Evolutionary conservation across 2,888 invertebrate species (phyloP), one percentile per base, ranked within the genome.

Genomic region (Cremastobaeus sp.): DNA sequence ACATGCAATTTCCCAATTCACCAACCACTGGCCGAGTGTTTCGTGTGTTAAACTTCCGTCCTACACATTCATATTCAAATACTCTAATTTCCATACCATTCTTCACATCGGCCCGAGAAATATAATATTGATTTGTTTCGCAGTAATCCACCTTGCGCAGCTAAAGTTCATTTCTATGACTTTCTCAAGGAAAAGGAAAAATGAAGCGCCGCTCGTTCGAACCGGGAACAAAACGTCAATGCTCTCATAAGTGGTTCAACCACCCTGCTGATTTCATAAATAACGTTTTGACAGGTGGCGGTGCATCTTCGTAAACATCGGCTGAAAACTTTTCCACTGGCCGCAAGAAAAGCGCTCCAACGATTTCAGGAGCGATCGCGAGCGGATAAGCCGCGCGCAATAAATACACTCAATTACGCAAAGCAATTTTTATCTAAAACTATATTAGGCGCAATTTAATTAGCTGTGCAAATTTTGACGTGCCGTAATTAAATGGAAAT

Each of bases 251-350:
- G 39, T 41, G 43, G 64, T 65, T 65, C 65, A 54, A 37, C 45
- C 34, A 47, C 55, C 55, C 47, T 39, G 48, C 3, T 17, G 41
- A 66, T 66, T 66, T 66, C 50, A 57, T 66, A 50, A 66, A 66
- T 37, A 55, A 66, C 41, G 34, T 66, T 66, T 57, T 66, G 57
- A 57, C 66, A 66, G 39, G 57, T 57, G 66, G 32, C 48, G 50
- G 47, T 34, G 57, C 55, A 57, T 66, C 57, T 66, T 50, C 35
- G 41, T 50, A 66, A 57, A 66, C 50, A 66, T 2, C 20, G 11
- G 17, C 32, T n/a, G 32, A 1, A 57, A 65, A 66, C 3, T 55
- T 66, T 66, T 66, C 55, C 55, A 50, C 37, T 34, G 20, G 9
- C 18, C 28, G 30, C 32, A 21, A 21, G 15, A 45, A 59, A 57